Conservation (phyloP, 35 echinoderm and acorn worm species). For the Strongylocentrotus purpuratus region DNA sequence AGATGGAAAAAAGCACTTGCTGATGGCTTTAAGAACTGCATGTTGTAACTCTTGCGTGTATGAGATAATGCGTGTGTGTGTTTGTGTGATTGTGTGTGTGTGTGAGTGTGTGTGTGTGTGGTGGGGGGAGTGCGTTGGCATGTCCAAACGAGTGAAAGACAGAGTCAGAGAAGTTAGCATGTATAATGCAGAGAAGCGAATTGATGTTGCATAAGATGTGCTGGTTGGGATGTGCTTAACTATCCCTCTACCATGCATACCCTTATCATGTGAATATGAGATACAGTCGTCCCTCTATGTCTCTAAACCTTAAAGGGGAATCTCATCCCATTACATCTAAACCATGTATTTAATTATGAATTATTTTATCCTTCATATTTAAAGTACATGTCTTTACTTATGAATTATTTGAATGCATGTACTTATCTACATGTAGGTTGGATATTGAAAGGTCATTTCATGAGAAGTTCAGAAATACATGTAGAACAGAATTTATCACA, state of each 20-base stretch:
- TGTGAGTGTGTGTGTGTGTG: not conserved
- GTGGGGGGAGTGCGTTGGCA: not conserved
- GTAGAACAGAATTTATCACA: no score
- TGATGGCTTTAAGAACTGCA: not conserved
- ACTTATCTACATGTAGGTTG: no score
- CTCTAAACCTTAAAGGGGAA: not conserved
- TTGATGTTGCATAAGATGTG: constrained; percentile 1
- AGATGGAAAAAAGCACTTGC: not conserved
- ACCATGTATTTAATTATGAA: not conserved
- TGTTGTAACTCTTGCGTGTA: constrained; percentile 1
- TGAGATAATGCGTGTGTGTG: not conserved
- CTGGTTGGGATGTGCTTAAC: not conserved
- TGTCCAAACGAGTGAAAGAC: not conserved
- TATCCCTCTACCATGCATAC: not conserved
- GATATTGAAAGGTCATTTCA: no score
- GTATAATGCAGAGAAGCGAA: not conserved
- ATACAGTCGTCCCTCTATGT: not conserved
- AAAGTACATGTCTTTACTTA: no score
- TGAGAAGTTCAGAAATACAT: no score
- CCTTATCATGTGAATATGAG: not conserved
- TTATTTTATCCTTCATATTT: no score
- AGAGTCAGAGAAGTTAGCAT: not conserved
- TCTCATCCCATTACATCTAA: not conserved
- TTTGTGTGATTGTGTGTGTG: not conserved
- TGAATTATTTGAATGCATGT: no score